These are phyloP conservation scores for Microcaecilia unicolor DNA, from an alignment of 2,797 vertebrate species.

Conservation along the genomic window DNA sequence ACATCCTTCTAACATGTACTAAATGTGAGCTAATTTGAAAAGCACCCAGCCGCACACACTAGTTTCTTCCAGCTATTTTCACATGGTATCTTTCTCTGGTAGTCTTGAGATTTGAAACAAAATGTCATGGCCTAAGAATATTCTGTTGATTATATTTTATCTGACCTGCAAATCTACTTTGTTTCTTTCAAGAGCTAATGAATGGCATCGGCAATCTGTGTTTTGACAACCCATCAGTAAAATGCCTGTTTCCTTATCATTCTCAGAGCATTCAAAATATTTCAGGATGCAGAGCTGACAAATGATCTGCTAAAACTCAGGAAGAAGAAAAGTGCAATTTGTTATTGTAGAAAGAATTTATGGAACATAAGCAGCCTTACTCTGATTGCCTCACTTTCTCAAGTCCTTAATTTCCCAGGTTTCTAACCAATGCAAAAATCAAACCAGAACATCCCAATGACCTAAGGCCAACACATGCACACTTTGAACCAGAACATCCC, in stretches of 20 bases:
- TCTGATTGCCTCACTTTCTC: too few species aligned
- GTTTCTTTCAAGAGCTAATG: constrained; percentile 3
- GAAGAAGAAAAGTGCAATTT: not conserved
- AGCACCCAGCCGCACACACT: not conserved
- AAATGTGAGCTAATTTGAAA: not conserved
- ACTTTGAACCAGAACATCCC: too few species aligned
- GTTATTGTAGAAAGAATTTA: not conserved
- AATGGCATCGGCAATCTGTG: constrained; percentile 8
- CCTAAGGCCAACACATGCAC: too few species aligned
- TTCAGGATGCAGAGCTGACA: constrained; percentile 11
- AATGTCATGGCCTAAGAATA: not conserved
- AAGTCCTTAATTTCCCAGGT: too few species aligned
- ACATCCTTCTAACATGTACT: too few species aligned
- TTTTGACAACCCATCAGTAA: constrained; percentile 15
- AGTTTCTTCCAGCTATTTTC: not conserved
- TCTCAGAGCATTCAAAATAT: constrained; percentile 7
- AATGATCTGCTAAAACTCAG: not conserved
- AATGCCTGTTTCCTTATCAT: constrained; percentile 5
- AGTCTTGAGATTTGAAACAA: not conserved
- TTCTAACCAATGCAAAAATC: too few species aligned
- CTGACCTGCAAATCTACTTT: not conserved
- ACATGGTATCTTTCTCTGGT: too few species aligned
- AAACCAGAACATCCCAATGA: too few species aligned
- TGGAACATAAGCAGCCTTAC: too few species aligned
- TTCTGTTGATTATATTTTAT: not conserved